Percentiles rank a stretch among this genome's conserved stretches.
Evolutionary conservation across 2,113 vertebrate genomes (phyloP).

Genomic region (Antidorcas marsupialis): DNA sequence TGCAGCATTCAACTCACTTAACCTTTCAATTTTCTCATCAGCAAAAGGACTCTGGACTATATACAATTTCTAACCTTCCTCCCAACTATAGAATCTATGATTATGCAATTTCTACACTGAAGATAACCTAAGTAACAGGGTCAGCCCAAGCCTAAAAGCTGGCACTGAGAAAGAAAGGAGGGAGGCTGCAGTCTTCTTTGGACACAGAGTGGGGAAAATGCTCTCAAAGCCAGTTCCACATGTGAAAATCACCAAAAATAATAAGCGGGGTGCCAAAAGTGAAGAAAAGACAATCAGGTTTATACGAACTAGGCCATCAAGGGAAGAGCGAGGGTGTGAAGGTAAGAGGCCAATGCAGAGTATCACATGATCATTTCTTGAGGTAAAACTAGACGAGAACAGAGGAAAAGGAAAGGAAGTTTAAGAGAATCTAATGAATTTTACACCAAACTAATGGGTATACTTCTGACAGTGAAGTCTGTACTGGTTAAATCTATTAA

Average conservation of each 20-base stretch:
- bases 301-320: not conserved
- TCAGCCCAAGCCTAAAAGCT: not conserved
- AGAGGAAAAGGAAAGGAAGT: not conserved
- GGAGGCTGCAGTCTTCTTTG: not conserved
- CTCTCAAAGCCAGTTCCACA: not conserved
- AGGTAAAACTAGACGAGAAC: not conserved
- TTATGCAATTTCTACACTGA: not conserved
- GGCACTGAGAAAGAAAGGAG: not conserved
- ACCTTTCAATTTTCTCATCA: not conserved
- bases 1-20: not conserved
- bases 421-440: not conserved
- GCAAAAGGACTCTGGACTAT: not conserved
- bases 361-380: not conserved
- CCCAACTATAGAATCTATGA: not conserved
- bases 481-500: not conserved
- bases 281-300: not conserved
- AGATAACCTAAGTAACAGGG: not conserved
- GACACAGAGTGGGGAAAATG: not conserved
- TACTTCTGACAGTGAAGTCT: not conserved
- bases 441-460: not conserved
- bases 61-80: not conserved
- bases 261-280: not conserved
- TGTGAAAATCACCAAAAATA: not conserved
- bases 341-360: not conserved
- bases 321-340: not conserved